Evolutionary conservation across 1,140 invertebrate genomes (phyloP), one percentile per base, ranked within the genome.

Genomic region (Apocrypta bakeri): DNA sequence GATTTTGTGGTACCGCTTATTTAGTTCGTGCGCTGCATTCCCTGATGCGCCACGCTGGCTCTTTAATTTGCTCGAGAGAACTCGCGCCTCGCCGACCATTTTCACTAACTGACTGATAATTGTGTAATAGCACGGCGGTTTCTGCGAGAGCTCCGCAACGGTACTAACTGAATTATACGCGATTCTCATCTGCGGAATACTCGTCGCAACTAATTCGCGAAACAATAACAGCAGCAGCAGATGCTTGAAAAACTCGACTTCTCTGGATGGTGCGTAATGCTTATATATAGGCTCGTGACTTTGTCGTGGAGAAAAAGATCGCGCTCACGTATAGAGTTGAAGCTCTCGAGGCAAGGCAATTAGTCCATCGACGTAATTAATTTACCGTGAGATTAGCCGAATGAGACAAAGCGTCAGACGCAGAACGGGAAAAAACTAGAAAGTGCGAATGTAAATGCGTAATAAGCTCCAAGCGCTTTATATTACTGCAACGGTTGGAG

Each of bases 361-460:
- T 66, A 29, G 63, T 68, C 63, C 37, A 78, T 68, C n/a, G 29
- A 40, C 37, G 78, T 79, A 79, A 71, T 79, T 71, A 79, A 71
- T 79, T 79, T 71, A 25, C 9, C 17, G 8, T 9, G 31, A 56
- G 66, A 72, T 79, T 79, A 71, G 68, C n/a, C 24, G 33, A 68
- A 68, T 69, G 42, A 71, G 21, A 33, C 1, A n/a, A 76, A 48
- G 77, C 40, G n/a, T n/a, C n/a, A n/a, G n/a, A n/a, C n/a, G n/a
- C n/a, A n/a, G n/a, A n/a, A n/a, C n/a, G n/a, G 2, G 21, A 33
- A n/a, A 8, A 68, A 42, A 56, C n/a, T n/a, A n/a, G n/a, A n/a
- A n/a, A n/a, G n/a, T n/a, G n/a, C n/a, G n/a, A n/a, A n/a, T 48
- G 42, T n/a, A 56, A 68, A 79, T 61, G 69, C n/a, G n/a, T n/a